Base-by-base conservation (phyloP, 2,113 vertebrate genomes). In the Centropus unirufus region DNA sequence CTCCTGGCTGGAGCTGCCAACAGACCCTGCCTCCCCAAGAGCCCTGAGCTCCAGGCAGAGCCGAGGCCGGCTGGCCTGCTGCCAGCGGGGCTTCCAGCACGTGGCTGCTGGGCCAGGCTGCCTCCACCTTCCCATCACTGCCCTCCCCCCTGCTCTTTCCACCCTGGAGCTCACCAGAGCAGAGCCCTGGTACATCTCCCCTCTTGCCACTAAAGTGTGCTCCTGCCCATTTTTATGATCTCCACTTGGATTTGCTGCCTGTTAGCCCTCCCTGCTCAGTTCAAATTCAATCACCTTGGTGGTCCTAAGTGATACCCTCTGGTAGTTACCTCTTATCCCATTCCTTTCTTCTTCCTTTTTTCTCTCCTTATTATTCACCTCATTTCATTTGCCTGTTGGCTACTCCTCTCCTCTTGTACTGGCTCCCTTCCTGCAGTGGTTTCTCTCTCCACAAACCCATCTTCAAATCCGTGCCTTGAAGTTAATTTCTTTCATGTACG, bases 201-300 rank as follows among this genome's bases (percentile, higher is more conserved):
- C 42, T 83, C 32, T n/a, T n/a, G 3, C n/a, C 2, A 1, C 4
- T 12, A 6, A 3, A 36, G 13, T 7, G 26, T 2, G 1, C 36
- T 84, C 4, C 44, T 75, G 20, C 51, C 87, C 1, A 0, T n/a
- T 67, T 63, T 51, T 3, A 14, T 67, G 12, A 16, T 78, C 24
- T 61, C 32, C 21, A 8, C 51, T 66, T 81, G 51, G 2, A 14
- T 80, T 77, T 90, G 34, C 49, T 92, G 42, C 70, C 30, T 52
- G 8, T n/a, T 83, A 21, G n/a, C 55, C 40, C 8, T 2, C 55
- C 44, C 8, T 2, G 2, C 5, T 36, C 15, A 46, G 47, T 63
- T 88, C 22, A 14, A 49, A 34, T 90, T 66, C 47, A 26, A 1
- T 81, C 81, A 36, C 51, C 19, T 74, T 34, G 46, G 15, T 68